Base-by-base conservation (phyloP, 2,113 vertebrate species). In the Ictidomys tridecemlineatus region DNA sequence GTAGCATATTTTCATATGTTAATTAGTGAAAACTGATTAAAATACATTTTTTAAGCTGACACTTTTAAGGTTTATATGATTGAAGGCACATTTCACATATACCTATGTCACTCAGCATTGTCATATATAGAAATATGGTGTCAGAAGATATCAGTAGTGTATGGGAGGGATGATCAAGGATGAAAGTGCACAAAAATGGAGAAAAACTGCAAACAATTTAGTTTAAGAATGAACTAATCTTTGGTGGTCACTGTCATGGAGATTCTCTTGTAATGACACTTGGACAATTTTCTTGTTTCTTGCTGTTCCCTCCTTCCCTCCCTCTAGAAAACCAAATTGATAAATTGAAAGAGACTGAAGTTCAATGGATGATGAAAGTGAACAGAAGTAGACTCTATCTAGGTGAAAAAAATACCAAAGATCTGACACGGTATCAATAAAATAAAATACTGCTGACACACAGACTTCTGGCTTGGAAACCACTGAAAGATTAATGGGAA, bases 11-110 rank as follows among this genome's bases (percentile, higher is more conserved):
- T 89, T 94, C 16, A 42, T 92, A 74, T 87, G 34, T 7, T 63
- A 82, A 83, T 69, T 32, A 78, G n/a, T 72, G n/a, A 74, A 92
- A 95, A 92, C 7, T 76, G 30, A 93, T 90, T 87, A 87, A 91
- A 85, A 85, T 70, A 56, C 8, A 86, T n/a, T 83, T 56, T 77
- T 45, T 45, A 45, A 78, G 34, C 37, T 63, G 16, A 11, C 17
- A 95, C 72, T 89, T 82, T 94, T 69, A 95, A 94, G n/a, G 65
- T 61, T 61, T 91, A 58, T 67, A 56, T 22, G 18, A 12, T 9
- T 74, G 80, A 92, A 83, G 83, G 83, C 18, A 53, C 30, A 77
- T 69, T 95, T 65, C 9, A 37, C 22, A 5, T 24, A 58, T 58
- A 7, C 56, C 20, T 58, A 58, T 74, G 56, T 89, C 85, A 82